Conservation (phyloP, 37 sponge, comb jelly and placozoan genomes). For the Aplysina aerophoba region DNA sequence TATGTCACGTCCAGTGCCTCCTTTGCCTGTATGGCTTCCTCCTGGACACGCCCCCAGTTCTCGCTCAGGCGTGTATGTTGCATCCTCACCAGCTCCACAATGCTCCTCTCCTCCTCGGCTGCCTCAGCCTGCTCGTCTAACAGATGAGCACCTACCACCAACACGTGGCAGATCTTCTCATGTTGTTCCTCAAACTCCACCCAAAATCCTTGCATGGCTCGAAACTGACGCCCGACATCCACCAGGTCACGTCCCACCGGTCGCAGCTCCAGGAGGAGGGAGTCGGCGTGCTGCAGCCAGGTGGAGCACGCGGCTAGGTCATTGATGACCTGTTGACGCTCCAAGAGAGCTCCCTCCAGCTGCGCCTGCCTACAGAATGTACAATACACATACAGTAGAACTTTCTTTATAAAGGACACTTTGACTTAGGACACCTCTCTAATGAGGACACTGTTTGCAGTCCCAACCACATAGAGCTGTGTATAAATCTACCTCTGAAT, state of each 20-base stretch:
- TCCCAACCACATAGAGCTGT: no score
- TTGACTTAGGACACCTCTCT: no score
- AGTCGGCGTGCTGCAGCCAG: slow-evolving; percentile 61
- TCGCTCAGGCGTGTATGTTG: slow-evolving; percentile 34
- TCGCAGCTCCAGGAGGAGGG: slow-evolving; percentile 38
- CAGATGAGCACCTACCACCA: slow-evolving; percentile 5
- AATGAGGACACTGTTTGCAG: no score
- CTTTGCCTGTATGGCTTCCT: slow-evolving; percentile 38
- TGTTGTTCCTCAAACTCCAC: slow-evolving; percentile 29
- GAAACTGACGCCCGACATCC: slow-evolving; percentile 18
- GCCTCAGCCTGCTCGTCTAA: neutral
- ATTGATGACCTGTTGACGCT: slow-evolving; percentile 57
- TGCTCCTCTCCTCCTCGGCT: slow-evolving; percentile 7
- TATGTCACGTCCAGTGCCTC: slow-evolving; percentile 32
- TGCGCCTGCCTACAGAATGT: slow-evolving; percentile 40
- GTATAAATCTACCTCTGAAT: no score
- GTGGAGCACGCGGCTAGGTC: slow-evolving; percentile 43
- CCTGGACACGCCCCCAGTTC: slow-evolving; percentile 41
- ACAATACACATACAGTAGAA: no score
- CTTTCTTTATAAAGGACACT: no score
- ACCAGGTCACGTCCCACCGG: slow-evolving; percentile 45
- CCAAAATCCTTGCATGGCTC: slow-evolving; percentile 14
- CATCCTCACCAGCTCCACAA: slow-evolving; percentile 12
- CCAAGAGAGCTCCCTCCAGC: slow-evolving; percentile 57
- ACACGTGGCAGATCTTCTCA: slow-evolving; percentile 17